A percentile compares a stretch with the other conserved stretches of the same genome.
phyloP scores from a whole-genome alignment of 1,140 invertebrate genomes.

The Himalopsyche phryganea region DNA sequence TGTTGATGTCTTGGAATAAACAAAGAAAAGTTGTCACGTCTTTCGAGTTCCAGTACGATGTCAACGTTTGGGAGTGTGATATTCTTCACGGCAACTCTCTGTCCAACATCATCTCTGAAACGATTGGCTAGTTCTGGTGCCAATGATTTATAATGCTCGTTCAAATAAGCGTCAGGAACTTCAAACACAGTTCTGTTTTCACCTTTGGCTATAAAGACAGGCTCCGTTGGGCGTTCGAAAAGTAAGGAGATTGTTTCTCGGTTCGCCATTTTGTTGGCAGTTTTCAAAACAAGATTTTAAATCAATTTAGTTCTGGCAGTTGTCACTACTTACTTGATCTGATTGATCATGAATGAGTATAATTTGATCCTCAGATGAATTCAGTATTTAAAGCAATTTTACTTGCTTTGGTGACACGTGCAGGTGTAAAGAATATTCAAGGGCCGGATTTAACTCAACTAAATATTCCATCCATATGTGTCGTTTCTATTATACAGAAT shows the following conservation, averaged over 20 bases:
- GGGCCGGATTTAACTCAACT: too few species aligned
- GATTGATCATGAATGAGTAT: too few species aligned
- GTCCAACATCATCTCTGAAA: slow-evolving; percentile 54
- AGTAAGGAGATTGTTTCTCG: slow-evolving; percentile 47
- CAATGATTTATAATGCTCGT: slow-evolving; percentile 58
- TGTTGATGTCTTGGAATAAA: slow-evolving; percentile 69
- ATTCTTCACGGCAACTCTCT: slow-evolving; percentile 56
- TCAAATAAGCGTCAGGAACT: slow-evolving; percentile 56
- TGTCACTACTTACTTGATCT: too few species aligned
- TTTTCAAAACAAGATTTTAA: not conserved
- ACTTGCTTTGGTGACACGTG: not conserved
- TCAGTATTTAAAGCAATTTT: too few species aligned
- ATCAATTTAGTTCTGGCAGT: not conserved
- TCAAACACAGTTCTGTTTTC: slow-evolving; percentile 58
- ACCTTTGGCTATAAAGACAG: slow-evolving; percentile 69
- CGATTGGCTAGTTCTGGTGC: slow-evolving; percentile 54
- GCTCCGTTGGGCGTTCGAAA: slow-evolving; percentile 73
- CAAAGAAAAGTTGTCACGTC: slow-evolving; percentile 68
- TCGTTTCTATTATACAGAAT: too few species aligned
- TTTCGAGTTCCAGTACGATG: slow-evolving; percentile 61
- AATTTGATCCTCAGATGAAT: too few species aligned
- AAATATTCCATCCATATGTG: too few species aligned
- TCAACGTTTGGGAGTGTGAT: slow-evolving; percentile 67
- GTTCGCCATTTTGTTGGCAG: slow-evolving; percentile 32
- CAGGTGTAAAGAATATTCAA: too few species aligned